Evolutionary conservation across 2,797 vertebrate species (phyloP).

Genomic region (Microcaecilia unicolor): DNA sequence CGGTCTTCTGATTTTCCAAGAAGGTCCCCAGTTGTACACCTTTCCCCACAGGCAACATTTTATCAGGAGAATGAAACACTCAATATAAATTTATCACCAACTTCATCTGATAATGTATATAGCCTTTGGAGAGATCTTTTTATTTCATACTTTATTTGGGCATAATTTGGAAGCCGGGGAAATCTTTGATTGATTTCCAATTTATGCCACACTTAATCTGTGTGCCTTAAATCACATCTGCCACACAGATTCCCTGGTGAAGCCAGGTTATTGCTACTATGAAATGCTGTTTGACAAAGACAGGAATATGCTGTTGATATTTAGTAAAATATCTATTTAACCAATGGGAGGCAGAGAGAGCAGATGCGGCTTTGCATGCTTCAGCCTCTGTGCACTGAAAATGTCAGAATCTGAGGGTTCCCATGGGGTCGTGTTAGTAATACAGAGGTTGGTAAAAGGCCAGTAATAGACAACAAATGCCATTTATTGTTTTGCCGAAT

Average conservation of each 20-base stretch:
- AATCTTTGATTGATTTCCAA: background rate
- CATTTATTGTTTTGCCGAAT: conserved; percentile 1
- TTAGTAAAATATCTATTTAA: background rate
- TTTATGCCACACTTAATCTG: conserved; percentile 1
- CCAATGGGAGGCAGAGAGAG: background rate
- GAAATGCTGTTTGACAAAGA: conserved; percentile 15
- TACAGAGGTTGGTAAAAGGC: background rate
- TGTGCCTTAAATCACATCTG: background rate
- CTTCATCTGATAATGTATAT: no score
- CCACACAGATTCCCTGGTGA: background rate
- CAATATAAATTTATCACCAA: no score
- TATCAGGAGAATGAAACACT: no score
- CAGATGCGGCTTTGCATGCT: background rate
- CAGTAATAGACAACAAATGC: background rate
- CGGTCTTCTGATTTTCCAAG: no score
- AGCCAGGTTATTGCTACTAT: conserved; percentile 1
- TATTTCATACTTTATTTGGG: conserved; percentile 1
- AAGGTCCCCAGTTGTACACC: no score
- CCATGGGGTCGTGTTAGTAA: background rate
- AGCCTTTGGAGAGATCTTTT: no score
- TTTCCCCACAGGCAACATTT: no score
- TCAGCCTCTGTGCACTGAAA: background rate
- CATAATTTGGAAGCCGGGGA: background rate
- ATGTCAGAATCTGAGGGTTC: conserved; percentile 6
- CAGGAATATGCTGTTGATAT: conserved; percentile 16